A percentile compares a stretch with the other conserved stretches of the same genome.
These are phyloP conservation scores for Microtus richardsoni DNA, from an alignment of 2,113 vertebrate species.

Conservation along the genomic window DNA sequence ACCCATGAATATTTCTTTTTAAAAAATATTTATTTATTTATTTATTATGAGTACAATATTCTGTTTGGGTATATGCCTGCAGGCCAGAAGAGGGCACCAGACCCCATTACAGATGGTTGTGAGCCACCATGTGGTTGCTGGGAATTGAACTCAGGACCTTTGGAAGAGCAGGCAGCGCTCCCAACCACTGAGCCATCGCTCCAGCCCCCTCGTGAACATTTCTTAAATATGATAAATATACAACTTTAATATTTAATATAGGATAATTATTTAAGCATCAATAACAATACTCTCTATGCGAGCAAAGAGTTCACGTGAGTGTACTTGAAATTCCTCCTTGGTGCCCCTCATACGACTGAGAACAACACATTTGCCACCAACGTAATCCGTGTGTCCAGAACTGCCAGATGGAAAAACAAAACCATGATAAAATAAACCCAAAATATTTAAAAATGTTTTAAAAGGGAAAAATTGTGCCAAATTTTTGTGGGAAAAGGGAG, in stretches of 20 bases:
- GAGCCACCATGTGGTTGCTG: no score
- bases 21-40: no score
- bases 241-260: not conserved
- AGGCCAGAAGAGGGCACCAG: no score
- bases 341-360: not conserved
- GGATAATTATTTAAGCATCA: not conserved
- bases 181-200: no score
- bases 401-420: not conserved
- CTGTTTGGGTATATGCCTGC: no score
- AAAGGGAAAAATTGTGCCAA: not conserved
- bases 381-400: not conserved
- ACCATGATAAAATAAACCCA: not conserved
- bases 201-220: not conserved
- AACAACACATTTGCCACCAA: not conserved
- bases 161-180: no score
- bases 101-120: no score
- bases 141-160: no score
- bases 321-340: not conserved
- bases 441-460: not conserved
- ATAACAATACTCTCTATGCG: not conserved
- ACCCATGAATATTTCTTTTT: not conserved
- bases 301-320: not conserved
- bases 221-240: not conserved
- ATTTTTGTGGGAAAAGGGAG: not conserved
- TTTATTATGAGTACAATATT: no score